These are phyloP conservation scores for Oreochromis mossambicus DNA, from an alignment of 2,797 vertebrate species.

Conservation along the genomic window DNA sequence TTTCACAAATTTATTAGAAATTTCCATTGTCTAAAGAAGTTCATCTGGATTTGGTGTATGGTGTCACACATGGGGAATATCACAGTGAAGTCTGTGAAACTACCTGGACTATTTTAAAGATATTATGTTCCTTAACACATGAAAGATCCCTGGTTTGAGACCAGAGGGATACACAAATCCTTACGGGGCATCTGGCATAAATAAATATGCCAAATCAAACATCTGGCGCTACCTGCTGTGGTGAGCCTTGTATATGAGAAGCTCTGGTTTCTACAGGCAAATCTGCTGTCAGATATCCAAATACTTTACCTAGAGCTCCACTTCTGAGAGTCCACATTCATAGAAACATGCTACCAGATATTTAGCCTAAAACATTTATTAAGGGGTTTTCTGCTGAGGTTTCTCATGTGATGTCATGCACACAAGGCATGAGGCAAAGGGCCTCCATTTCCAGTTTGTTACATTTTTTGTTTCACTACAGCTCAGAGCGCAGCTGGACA, in stretches of 20 bases:
- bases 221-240: neutral
- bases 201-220: neutral
- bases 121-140: neutral
- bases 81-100: neutral
- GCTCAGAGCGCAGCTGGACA: neutral
- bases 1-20: neutral
- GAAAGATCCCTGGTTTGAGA: neutral
- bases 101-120: neutral
- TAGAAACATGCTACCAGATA: neutral
- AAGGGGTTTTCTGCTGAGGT: neutral
- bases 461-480: neutral
- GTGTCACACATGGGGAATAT: neutral
- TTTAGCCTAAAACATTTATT: neutral
- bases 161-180: neutral
- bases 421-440: neutral
- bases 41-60: neutral
- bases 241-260: neutral
- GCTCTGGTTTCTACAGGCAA: neutral
- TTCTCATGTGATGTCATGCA: neutral
- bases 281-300: neutral
- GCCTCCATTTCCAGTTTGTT: neutral
- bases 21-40: neutral
- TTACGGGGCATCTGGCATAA: neutral
- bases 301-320: neutral
- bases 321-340: neutral